phyloP scores from a whole-genome alignment of 2,113 vertebrate genomes.

The Rhea pennata region DNA sequence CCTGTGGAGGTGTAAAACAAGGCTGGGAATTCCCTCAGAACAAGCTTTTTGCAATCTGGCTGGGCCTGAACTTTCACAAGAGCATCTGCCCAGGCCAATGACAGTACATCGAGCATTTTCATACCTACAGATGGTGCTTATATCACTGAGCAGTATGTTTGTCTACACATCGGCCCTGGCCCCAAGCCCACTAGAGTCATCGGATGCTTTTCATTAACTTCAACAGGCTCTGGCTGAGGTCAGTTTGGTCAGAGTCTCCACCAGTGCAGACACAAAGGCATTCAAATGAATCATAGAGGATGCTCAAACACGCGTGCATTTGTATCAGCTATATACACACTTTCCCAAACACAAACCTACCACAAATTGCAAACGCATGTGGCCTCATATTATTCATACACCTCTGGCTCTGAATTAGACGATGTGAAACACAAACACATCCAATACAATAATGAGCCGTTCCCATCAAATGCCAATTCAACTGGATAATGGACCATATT shows the following conservation, averaged over 20 bases:
- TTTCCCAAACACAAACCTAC: background rate
- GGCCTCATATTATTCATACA: background rate
- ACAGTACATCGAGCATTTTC: background rate
- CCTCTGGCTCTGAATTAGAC: background rate
- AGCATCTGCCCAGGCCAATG: background rate
- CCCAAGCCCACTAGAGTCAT: background rate
- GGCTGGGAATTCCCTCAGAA: background rate
- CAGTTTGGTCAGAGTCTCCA: background rate
- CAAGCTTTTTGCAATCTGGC: background rate
- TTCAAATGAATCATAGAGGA: background rate
- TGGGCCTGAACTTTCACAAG: background rate
- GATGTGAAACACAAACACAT: background rate
- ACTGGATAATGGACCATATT: conserved; percentile 38
- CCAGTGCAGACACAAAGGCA: background rate
- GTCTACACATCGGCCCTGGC: background rate
- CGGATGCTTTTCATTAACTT: background rate
- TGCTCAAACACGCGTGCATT: background rate
- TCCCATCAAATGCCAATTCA: conserved; percentile 41
- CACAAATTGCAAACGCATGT: background rate
- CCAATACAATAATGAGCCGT: background rate
- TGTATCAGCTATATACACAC: background rate
- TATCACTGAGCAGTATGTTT: background rate
- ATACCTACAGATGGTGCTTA: background rate
- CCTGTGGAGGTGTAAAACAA: accelerated
- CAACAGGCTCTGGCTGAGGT: background rate